Percentiles rank a stretch among this genome's conserved stretches.
Conservation (phyloP, 2,797 vertebrate genomes). For the Danio tinwini region DNA sequence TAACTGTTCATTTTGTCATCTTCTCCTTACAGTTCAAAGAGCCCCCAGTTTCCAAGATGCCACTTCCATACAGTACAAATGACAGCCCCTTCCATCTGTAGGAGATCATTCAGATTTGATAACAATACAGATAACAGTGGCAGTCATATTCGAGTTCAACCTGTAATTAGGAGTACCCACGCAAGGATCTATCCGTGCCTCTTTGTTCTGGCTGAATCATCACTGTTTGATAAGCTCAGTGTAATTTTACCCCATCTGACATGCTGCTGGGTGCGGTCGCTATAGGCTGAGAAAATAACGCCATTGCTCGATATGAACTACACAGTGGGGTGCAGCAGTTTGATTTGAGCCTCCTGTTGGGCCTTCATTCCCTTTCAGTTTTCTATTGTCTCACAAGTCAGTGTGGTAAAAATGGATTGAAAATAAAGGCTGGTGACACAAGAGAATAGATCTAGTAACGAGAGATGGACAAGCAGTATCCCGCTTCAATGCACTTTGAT, state of each 20-base stretch:
- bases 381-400: slow-evolving; percentile 11
- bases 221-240: slow-evolving; percentile 28
- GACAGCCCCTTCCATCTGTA: slow-evolving; percentile 13
- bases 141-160: slow-evolving; percentile 44
- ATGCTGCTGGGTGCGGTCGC: neutral
- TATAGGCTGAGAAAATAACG: slow-evolving; percentile 29
- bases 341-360: slow-evolving; percentile 24
- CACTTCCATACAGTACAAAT: slow-evolving; percentile 13
- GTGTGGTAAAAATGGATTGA: slow-evolving; percentile 9
- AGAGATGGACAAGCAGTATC: slow-evolving; percentile 27
- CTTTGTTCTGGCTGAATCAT: slow-evolving; percentile 28
- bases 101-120: slow-evolving; percentile 30
- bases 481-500: slow-evolving; percentile 6
- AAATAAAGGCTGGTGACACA: slow-evolving; percentile 5
- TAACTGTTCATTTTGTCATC: slow-evolving; percentile 18
- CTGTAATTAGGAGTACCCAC: slow-evolving; percentile 52
- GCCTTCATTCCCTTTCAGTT: slow-evolving; percentile 1
- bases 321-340: slow-evolving; percentile 8
- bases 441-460: neutral
- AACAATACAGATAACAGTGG: slow-evolving; percentile 51
- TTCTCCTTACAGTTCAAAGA: slow-evolving; percentile 27
- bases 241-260: slow-evolving; percentile 18
- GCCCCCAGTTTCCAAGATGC: neutral
- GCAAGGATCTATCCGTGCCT: slow-evolving; percentile 19
- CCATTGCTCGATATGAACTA: slow-evolving; percentile 46